Evolutionary conservation across 2,113 vertebrate species (phyloP).

Genomic region (Clarias batrachus): DNA sequence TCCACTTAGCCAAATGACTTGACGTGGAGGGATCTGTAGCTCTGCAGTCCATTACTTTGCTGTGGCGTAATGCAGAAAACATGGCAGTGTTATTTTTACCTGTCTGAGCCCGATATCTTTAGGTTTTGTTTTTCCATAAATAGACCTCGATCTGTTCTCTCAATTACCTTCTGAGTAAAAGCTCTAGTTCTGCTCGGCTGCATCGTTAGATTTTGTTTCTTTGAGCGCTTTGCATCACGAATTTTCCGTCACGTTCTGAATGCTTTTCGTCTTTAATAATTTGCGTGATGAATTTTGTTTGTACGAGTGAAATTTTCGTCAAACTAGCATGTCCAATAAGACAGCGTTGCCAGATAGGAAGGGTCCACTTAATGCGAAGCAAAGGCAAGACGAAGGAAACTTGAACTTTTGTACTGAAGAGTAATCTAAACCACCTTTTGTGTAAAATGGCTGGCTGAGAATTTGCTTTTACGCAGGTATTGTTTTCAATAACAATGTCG

Average conservation of each 20-base stretch:
- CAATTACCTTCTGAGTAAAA: constrained; percentile 11
- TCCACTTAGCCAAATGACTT: constrained; percentile 42
- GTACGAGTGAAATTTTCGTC: constrained; percentile 49
- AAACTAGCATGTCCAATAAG: constrained; percentile 48
- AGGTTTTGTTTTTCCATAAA: constrained; percentile 54
- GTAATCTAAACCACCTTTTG: constrained; percentile 84
- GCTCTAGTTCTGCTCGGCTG: constrained; percentile 57
- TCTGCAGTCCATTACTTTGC: constrained; percentile 36
- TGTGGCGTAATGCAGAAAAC: constrained; percentile 49
- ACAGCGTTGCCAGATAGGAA: constrained; percentile 58
- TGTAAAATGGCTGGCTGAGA: constrained; percentile 70
- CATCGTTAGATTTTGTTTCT: constrained; percentile 63
- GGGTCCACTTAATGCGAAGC: constrained; percentile 73
- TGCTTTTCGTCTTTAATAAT: constrained; percentile 55
- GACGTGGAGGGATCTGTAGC: constrained; percentile 40
- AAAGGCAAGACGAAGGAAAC: constrained; percentile 75
- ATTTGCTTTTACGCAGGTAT: constrained; percentile 73
- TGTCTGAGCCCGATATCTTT: constrained; percentile 53
- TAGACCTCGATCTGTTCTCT: constrained; percentile 44
- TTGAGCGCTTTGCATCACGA: constrained; percentile 47
- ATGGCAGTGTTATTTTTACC: constrained; percentile 53
- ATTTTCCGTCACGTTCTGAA: constrained; percentile 59
- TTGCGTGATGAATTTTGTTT: constrained; percentile 64
- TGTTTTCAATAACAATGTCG: constrained; percentile 82
- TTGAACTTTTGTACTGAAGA: constrained; percentile 70